Conservation (phyloP, 2,888 invertebrate genomes). For the Gymnosoma rotundatum region DNA sequence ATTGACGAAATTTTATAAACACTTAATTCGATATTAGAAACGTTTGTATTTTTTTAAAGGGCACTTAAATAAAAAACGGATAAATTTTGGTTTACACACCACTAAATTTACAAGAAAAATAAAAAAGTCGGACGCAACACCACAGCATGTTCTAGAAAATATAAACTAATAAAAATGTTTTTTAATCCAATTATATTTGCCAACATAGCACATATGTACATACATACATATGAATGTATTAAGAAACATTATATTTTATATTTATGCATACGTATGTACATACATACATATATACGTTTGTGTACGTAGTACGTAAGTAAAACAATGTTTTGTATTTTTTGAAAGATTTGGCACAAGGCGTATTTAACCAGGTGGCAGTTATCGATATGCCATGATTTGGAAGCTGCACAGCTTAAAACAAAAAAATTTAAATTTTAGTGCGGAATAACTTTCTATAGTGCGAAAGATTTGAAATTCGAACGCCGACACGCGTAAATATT, state of each 20-base stretch:
- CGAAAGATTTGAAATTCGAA: not conserved
- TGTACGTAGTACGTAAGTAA: no score
- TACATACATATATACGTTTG: not conserved
- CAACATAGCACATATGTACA: not conserved
- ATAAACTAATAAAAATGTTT: slow-evolving; percentile 10
- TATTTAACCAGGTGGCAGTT: no score
- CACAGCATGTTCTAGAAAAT: not conserved
- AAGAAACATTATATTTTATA: no score
- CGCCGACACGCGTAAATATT: not conserved
- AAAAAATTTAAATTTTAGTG: no score
- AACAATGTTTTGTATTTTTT: no score
- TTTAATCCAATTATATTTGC: slow-evolving; percentile 20
- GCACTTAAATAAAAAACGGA: no score
- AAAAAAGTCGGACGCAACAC: not conserved
- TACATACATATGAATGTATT: not conserved
- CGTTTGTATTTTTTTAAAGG: not conserved
- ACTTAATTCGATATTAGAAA: not conserved
- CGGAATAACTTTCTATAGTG: no score
- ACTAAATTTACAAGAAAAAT: not conserved
- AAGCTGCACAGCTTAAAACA: no score
- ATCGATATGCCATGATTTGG: no score
- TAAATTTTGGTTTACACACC: not conserved
- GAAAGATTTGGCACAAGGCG: no score
- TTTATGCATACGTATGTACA: not conserved
- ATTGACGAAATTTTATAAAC: no score